Base-by-base conservation (phyloP, 2,888 invertebrate genomes). In the Meta bourneti region DNA sequence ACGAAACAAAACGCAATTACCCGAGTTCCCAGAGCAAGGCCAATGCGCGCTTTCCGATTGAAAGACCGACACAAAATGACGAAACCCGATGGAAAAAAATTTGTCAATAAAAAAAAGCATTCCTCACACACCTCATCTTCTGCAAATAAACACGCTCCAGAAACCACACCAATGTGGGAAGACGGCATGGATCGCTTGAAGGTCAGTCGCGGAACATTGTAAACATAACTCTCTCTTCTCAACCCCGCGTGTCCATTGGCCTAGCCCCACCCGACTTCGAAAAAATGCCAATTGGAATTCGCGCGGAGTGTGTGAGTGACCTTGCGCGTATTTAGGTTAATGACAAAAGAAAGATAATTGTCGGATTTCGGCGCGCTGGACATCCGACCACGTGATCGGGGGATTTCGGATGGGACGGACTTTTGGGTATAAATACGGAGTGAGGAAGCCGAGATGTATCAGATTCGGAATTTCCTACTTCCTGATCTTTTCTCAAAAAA, bases 301-400 rank as follows among this genome's bases (percentile, higher is more conserved):
- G 78, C 80, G 81, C 61, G 7, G 87, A 83, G 83, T 78, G 83
- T 82, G 91, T 49, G 61, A 61, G n/a, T 54, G 61, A 83, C 91
- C 91, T 91, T 91, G 91, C 16, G 54, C 71, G 48, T 71, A 91
- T 91, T 61, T 87, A 70, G 91, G 91, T 91, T 91, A 91, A 91
- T 91, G 87, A 83, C 91, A 91, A 90, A 90, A 83, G 83, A 87
- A 91, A 91, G 82, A 83, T 87, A 91, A 91, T 91, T 91, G 86
- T 82, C 79, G 20, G 52, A 89, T 49, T 61, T 74, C 19, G 70
- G 81, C 52, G 19, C 49, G 71, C 79, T 81, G 54, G 80, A 79
- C 79, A 81, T 85, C 74, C 78, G 52, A 82, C 54, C 84, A 70
- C 78, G 49, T 91, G 91, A 91, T 91, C 85, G 54, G 13, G 7